phyloP scores from a whole-genome alignment of 2,888 invertebrate species.

The Spialia ferax region DNA sequence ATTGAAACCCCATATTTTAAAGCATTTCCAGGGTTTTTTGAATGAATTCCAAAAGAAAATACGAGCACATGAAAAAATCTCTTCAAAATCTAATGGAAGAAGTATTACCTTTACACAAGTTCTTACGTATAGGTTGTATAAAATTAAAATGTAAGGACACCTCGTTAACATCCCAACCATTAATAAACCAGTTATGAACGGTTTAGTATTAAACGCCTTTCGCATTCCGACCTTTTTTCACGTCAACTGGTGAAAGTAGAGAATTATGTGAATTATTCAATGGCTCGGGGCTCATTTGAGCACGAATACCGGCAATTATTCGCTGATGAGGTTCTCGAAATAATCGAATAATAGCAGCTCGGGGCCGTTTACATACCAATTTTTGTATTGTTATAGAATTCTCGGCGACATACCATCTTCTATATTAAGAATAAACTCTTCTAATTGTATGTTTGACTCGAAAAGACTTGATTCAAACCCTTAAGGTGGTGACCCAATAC shows the following conservation, averaged over 20 bases:
- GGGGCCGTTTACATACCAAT: slow-evolving; percentile 14
- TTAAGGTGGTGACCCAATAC: background rate
- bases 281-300: background rate
- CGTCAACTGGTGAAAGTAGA: slow-evolving; percentile 10
- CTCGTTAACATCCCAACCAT: background rate
- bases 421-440: background rate
- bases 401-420: slow-evolving; percentile 3
- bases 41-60: too few species aligned
- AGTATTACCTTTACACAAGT: too few species aligned
- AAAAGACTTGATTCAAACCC: slow-evolving; percentile 19
- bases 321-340: slow-evolving; percentile 26
- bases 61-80: too few species aligned
- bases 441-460: slow-evolving; percentile 2
- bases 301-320: slow-evolving; percentile 23
- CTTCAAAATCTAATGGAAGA: too few species aligned
- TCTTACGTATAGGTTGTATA: too few species aligned
- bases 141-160: background rate
- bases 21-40: too few species aligned
- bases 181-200: background rate
- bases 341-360: slow-evolving; percentile 21
- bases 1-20: too few species aligned
- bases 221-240: slow-evolving; percentile 5
- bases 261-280: slow-evolving; percentile 22
- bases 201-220: background rate
- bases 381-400: slow-evolving; percentile 27